These are phyloP conservation scores for Panulirus ornatus DNA, from an alignment of 1,140 invertebrate genomes.

Conservation along the genomic window DNA sequence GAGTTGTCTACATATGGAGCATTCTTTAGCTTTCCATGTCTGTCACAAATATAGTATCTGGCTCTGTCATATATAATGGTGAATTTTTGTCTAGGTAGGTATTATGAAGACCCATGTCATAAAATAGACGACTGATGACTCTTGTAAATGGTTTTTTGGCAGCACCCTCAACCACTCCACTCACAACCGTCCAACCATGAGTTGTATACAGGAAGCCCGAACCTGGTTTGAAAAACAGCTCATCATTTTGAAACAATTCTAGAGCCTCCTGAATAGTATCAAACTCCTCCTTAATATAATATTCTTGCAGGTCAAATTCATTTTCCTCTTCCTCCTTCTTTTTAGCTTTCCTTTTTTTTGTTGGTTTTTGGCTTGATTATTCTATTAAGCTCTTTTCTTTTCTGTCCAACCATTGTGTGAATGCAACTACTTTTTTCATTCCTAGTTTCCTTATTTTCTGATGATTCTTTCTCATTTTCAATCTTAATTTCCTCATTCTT, in stretches of 20 bases:
- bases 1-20: constrained; percentile 83
- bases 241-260: constrained; percentile 83
- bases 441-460: not conserved
- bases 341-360: not conserved
- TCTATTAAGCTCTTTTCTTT: not conserved
- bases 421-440: not conserved
- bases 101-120: not conserved
- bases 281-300: constrained; percentile 79
- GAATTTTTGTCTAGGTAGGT: not conserved
- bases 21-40: constrained; percentile 80
- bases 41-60: constrained; percentile 71
- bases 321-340: constrained; percentile 62
- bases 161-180: constrained; percentile 82
- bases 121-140: constrained; percentile 79
- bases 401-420: not conserved
- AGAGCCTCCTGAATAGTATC: constrained; percentile 80
- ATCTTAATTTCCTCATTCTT: not conserved
- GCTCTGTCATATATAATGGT: not conserved
- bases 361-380: constrained; percentile 12
- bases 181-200: constrained; percentile 82
- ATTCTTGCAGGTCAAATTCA: constrained; percentile 77
- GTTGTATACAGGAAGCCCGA: constrained; percentile 82
- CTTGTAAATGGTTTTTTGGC: constrained; percentile 79
- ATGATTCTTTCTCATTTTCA: not conserved
- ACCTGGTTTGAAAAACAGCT: constrained; percentile 82